A percentile compares a stretch with the other conserved stretches of the same genome.
Evolutionary conservation across 2,888 invertebrate species (phyloP).

Genomic region (Girardia tigrina): DNA sequence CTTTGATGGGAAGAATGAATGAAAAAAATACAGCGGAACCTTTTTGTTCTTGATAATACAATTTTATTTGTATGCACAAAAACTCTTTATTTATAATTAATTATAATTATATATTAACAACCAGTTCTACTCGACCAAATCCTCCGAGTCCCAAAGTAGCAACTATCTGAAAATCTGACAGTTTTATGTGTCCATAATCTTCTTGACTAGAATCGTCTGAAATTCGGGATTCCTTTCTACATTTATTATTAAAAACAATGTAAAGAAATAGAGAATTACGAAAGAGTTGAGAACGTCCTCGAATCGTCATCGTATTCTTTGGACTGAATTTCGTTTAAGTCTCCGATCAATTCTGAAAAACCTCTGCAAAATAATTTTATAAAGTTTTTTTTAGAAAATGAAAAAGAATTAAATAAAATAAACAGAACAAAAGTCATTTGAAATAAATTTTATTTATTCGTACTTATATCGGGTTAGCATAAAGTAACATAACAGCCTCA

Average conservation of each 20-base stretch:
- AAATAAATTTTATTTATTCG: too few relatives aligned
- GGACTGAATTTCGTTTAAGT: constrained; percentile 25
- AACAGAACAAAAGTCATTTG: not conserved
- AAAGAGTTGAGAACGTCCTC: not conserved
- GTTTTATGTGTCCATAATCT: constrained; percentile 58
- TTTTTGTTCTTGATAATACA: too few relatives aligned
- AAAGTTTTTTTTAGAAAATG: not conserved
- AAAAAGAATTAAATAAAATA: not conserved
- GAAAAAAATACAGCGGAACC: too few relatives aligned
- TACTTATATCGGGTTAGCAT: too few relatives aligned
- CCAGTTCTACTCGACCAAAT: constrained; percentile 73
- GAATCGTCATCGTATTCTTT: constrained; percentile 32
- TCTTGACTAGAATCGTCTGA: constrained; percentile 39
- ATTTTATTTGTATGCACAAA: too few relatives aligned
- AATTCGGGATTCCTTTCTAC: not conserved
- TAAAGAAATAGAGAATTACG: too few relatives aligned
- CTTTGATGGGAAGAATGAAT: too few relatives aligned
- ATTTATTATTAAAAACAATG: too few relatives aligned
- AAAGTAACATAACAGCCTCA: too few relatives aligned
- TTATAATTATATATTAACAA: too few relatives aligned
- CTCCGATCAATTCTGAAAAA: constrained; percentile 33
- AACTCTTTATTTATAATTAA: too few relatives aligned
- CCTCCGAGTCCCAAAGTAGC: constrained; percentile 81
- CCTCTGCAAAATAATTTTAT: constrained; percentile 32
- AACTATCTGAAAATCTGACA: constrained; percentile 66